A percentile compares a stretch with the other conserved stretches of the same genome.
phyloP scores from a whole-genome alignment of 2,113 vertebrate genomes.

The Agelaius tricolor region DNA sequence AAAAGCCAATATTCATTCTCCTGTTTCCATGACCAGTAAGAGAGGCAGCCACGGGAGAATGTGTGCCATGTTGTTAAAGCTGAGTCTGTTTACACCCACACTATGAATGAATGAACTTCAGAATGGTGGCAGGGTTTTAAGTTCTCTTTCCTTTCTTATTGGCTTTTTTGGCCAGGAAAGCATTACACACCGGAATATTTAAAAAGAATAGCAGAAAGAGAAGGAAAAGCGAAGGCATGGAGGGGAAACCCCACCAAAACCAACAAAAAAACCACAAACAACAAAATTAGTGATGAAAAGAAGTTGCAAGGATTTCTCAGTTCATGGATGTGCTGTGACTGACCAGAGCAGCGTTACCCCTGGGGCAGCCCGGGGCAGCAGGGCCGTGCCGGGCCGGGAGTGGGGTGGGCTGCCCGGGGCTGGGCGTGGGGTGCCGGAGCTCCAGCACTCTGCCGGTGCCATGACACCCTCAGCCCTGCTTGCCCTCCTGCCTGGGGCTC shows the following conservation, averaged over 20 bases:
- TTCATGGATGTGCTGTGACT: background rate
- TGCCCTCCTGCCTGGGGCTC: background rate
- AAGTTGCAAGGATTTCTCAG: background rate
- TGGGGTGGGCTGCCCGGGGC: no score
- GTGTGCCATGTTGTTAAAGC: background rate
- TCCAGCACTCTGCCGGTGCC: background rate
- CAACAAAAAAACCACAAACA: background rate
- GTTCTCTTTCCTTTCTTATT: background rate
- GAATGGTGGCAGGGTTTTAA: background rate
- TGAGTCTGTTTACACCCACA: background rate
- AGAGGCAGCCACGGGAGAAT: background rate
- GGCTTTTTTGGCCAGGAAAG: background rate
- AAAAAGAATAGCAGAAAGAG: background rate
- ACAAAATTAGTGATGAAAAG: background rate
- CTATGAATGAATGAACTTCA: background rate
- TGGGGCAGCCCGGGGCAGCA: no score
- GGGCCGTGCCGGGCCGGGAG: no score
- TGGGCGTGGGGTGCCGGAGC: no score
- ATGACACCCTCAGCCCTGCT: background rate
- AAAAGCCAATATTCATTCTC: background rate
- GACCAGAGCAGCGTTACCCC: background rate
- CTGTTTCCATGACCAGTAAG: background rate
- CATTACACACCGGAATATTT: background rate
- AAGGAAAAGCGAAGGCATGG: background rate
- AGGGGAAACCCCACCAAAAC: no score